phyloP scores from a whole-genome alignment of 2,888 invertebrate species.

The Agriopis leucophaearia region DNA sequence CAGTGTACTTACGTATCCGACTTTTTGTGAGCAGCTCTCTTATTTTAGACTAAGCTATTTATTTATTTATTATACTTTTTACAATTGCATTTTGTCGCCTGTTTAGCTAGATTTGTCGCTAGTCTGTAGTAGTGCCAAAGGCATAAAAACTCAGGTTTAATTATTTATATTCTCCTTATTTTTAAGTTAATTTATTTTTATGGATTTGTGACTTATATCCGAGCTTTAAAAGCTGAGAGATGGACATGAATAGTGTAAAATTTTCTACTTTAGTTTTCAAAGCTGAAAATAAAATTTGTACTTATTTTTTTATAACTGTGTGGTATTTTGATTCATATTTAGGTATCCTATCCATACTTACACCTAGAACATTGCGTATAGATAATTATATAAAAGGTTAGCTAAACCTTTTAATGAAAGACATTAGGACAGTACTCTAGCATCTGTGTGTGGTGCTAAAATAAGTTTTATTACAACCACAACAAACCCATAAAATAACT shows the following conservation, averaged over 20 bases:
- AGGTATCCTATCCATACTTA: background rate
- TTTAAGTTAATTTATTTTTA: constrained; percentile 56
- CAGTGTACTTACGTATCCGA: constrained; percentile 26
- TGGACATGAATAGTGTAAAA: constrained; percentile 62
- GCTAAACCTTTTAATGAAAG: too few relatives aligned
- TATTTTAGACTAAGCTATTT: constrained; percentile 32
- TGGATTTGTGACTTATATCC: constrained; percentile 52
- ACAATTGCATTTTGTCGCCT: constrained; percentile 43
- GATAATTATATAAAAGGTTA: too few relatives aligned
- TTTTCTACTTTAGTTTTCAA: constrained; percentile 61
- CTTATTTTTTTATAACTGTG: constrained; percentile 52
- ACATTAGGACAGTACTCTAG: too few relatives aligned
- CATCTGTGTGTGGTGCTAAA: too few relatives aligned
- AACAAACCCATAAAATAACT: too few relatives aligned
- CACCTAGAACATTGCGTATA: too few relatives aligned
- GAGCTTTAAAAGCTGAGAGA: constrained; percentile 78
- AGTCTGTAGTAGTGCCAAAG: constrained; percentile 79
- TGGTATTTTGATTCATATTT: background rate
- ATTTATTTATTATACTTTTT: constrained; percentile 23
- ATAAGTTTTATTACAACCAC: too few relatives aligned
- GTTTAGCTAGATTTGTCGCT: constrained; percentile 52
- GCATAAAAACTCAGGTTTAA: constrained; percentile 74
- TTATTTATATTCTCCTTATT: constrained; percentile 46
- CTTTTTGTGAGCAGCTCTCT: constrained; percentile 64
- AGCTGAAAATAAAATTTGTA: constrained; percentile 48